Percentiles rank a stretch among this genome's conserved stretches.
Conservation (phyloP, 2,113 vertebrate species). For the Hymenochirus boettgeri region DNA sequence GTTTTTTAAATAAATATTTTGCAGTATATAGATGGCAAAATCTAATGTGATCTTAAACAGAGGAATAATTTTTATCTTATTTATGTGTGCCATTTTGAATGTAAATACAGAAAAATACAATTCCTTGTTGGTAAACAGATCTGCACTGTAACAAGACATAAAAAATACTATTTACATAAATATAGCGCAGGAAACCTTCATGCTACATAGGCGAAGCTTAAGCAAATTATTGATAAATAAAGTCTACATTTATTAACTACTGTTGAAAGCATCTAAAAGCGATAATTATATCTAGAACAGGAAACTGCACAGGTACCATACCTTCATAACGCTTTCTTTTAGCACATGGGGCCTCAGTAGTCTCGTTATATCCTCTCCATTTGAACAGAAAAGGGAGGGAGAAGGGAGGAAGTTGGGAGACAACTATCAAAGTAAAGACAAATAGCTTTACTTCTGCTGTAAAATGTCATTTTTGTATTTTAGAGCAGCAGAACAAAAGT, state of each 20-base stretch:
- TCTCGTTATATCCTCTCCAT: constrained; percentile 98
- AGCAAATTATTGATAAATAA: too few relatives aligned
- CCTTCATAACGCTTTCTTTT: constrained; percentile 95
- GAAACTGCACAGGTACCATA: constrained; percentile 75
- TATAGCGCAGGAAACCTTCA: too few relatives aligned
- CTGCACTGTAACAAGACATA: too few relatives aligned
- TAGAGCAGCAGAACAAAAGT: background rate
- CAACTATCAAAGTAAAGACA: constrained; percentile 97
- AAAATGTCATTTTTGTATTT: constrained; percentile 37
- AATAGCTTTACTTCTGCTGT: constrained; percentile 70
- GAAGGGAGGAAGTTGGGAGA: constrained; percentile 92
- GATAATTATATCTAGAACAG: constrained; percentile 42
- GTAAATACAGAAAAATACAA: too few relatives aligned
- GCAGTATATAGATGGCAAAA: too few relatives aligned
- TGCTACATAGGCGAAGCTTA: too few relatives aligned
- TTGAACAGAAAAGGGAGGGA: constrained; percentile 98
- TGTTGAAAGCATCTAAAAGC: constrained; percentile 8
- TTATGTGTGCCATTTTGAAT: too few relatives aligned
- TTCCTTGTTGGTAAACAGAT: too few relatives aligned
- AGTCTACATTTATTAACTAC: background rate
- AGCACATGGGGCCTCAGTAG: constrained; percentile 87
- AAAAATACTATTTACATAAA: too few relatives aligned
- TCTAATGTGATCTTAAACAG: too few relatives aligned
- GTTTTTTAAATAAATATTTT: too few relatives aligned
- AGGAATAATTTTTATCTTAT: too few relatives aligned